These are phyloP conservation scores for Porphyrio hochstetteri DNA, from an alignment of 2,113 vertebrate genomes.

Conservation along the genomic window DNA sequence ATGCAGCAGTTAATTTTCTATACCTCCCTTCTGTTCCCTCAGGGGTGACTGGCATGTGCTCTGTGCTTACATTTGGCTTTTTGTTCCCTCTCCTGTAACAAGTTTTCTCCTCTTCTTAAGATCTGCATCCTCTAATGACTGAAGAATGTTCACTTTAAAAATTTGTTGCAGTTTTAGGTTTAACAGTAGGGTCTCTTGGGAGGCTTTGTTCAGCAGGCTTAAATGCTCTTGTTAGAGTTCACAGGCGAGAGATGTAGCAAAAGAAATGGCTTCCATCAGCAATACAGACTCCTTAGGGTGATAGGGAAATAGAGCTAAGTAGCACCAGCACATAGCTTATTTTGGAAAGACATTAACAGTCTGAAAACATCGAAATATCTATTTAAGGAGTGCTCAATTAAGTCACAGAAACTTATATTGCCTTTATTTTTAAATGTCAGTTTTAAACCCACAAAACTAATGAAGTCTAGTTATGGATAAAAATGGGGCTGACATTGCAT, in stretches of 20 bases:
- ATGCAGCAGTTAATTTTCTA: conserved; percentile 8
- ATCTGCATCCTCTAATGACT: not conserved
- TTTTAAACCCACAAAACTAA: conserved; percentile 47
- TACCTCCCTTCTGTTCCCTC: conserved; percentile 15
- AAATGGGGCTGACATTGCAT: conserved; percentile 31
- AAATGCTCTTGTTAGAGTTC: conserved; percentile 24
- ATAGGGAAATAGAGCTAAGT: not conserved
- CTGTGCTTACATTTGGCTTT: conserved; percentile 32
- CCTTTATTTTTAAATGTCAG: conserved; percentile 40
- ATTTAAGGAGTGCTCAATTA: conserved; percentile 24
- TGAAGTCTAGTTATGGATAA: conserved; percentile 11
- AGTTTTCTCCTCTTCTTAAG: conserved; percentile 13
- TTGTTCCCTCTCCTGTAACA: not conserved
- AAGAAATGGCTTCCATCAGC: conserved; percentile 44
- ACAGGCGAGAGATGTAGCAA: not conserved
- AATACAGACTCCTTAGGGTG: not conserved
- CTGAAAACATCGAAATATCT: conserved; percentile 6
- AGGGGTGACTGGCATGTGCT: not conserved
- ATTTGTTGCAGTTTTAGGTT: conserved; percentile 15
- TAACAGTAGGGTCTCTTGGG: conserved; percentile 4
- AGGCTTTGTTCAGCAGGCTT: not conserved
- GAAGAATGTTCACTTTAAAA: conserved; percentile 28
- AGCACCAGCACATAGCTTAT: not conserved
- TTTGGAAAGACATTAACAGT: conserved; percentile 25
- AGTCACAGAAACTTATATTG: conserved; percentile 2